These are phyloP conservation scores for Xylocampa areola DNA, from an alignment of 2,888 invertebrate genomes.

Conservation along the genomic window DNA sequence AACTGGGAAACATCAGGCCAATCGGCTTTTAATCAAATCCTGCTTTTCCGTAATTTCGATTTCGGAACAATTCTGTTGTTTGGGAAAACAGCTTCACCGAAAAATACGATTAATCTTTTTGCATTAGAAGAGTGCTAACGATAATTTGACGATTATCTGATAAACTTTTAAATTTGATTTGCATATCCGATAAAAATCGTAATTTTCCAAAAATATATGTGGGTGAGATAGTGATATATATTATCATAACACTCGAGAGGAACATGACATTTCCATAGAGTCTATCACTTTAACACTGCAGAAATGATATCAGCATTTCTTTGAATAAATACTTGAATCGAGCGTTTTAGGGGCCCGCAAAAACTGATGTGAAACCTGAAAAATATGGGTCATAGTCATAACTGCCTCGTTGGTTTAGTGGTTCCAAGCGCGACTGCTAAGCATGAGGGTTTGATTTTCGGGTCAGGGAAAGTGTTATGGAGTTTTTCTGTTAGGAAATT, in stretches of 20 bases:
- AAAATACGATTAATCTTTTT: neutral
- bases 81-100: neutral
- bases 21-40: slow-evolving; percentile 32
- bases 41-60: slow-evolving; percentile 14
- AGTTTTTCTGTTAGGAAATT: no score
- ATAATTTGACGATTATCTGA: slow-evolving; percentile 7
- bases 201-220: slow-evolving; percentile 7
- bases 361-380: neutral
- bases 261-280: slow-evolving; percentile 44
- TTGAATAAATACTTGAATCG: slow-evolving; percentile 44
- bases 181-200: neutral
- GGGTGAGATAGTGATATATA: slow-evolving; percentile 5
- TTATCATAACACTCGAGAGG: slow-evolving; percentile 35
- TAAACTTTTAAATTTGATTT: slow-evolving; percentile 5
- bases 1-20: slow-evolving; percentile 25
- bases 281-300: slow-evolving; percentile 13
- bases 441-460: no score
- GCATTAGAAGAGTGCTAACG: neutral
- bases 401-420: no score
- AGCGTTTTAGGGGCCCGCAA: slow-evolving; percentile 25
- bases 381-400: neutral
- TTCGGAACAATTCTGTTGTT: slow-evolving; percentile 3
- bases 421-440: no score
- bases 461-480: no score
- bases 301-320: slow-evolving; percentile 46